These are phyloP conservation scores for Eledona agricola DNA, from an alignment of 2,888 invertebrate genomes.

Conservation along the genomic window DNA sequence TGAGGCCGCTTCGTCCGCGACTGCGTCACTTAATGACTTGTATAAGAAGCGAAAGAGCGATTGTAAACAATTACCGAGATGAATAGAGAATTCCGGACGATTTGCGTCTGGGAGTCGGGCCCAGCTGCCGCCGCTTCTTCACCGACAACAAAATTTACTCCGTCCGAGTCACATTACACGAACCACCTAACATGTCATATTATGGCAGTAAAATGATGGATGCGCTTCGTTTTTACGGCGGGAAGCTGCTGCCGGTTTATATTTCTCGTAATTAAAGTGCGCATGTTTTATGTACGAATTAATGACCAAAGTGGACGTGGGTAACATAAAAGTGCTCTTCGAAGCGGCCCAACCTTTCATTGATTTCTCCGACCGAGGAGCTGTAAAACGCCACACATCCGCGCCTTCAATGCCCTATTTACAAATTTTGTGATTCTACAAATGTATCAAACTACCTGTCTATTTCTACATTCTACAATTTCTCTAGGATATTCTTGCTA, in stretches of 20 bases:
- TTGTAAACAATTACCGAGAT: no score
- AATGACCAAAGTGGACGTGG: conserved; percentile 40
- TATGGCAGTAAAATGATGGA: conserved; percentile 46
- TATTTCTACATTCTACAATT: no score
- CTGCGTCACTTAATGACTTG: background rate
- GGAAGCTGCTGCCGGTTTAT: conserved; percentile 44
- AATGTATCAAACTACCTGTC: no score
- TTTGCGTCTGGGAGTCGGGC: background rate
- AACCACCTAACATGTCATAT: conserved; percentile 47
- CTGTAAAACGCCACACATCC: background rate
- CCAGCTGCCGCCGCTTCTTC: conserved; percentile 7
- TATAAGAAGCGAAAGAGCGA: background rate
- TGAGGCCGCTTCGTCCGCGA: conserved; percentile 1
- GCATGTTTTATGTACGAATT: conserved; percentile 45
- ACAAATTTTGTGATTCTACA: no score
- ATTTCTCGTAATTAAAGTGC: conserved; percentile 45
- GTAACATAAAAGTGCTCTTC: conserved; percentile 32
- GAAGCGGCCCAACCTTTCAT: conserved; percentile 42
- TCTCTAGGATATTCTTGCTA: no score
- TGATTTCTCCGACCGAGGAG: conserved; percentile 36
- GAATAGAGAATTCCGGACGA: no score
- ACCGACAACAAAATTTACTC: conserved; percentile 23
- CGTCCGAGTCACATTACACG: conserved; percentile 45
- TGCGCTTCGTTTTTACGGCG: conserved; percentile 43
- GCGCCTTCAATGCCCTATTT: no score